Evolutionary conservation across 2,113 vertebrate genomes (phyloP).

Genomic region (Orycteropus afer): DNA sequence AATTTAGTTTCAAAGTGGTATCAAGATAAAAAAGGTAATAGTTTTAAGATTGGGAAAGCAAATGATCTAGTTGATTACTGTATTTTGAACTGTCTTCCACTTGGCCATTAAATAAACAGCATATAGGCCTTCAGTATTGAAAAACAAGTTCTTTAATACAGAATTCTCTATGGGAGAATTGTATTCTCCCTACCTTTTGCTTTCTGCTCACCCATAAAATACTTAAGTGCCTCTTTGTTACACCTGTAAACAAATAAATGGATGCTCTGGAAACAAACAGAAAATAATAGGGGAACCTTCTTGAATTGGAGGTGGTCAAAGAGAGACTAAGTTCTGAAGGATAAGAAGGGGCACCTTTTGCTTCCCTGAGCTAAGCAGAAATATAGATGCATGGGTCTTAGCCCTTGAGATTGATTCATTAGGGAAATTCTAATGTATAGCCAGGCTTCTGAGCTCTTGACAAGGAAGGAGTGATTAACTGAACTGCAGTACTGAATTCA

Average conservation of each 20-base stretch:
- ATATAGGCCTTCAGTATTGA: neutral
- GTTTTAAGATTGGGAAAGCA: neutral
- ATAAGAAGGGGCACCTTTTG: neutral
- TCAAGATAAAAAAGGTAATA: neutral
- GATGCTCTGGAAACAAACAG: neutral
- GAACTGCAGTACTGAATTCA: neutral
- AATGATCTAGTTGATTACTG: neutral
- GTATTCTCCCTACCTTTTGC: neutral
- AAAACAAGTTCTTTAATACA: neutral
- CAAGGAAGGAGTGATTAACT: neutral
- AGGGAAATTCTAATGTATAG: neutral
- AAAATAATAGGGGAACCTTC: neutral
- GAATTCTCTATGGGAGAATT: neutral
- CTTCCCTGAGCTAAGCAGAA: neutral
- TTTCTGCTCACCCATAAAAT: neutral
- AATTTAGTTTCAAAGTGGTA: neutral
- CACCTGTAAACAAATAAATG: neutral
- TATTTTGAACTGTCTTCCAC: neutral
- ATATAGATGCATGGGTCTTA: neutral
- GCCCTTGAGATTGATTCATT: neutral
- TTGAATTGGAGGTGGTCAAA: neutral
- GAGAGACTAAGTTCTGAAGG: neutral
- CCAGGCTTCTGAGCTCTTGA: neutral
- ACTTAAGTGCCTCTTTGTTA: neutral
- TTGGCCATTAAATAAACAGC: neutral